Evolutionary conservation across 2,797 vertebrate genomes (phyloP), one percentile per base, ranked within the genome.

Genomic region (Euphonia xanthogaster): DNA sequence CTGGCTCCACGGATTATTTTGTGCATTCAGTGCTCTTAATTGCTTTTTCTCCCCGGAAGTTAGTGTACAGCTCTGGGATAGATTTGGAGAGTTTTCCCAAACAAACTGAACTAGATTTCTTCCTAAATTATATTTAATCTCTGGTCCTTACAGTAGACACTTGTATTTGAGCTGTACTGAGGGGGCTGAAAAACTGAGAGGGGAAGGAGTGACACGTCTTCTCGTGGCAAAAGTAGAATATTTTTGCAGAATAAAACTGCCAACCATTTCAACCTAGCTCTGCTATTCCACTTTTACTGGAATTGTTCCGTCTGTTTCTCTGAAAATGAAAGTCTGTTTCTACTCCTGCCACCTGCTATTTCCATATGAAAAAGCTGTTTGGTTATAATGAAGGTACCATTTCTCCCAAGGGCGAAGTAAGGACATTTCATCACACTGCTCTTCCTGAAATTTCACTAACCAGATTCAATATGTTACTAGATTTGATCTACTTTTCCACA

Each of bases 301-400:
- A 95, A 94, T 93, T 84, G 24, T 75, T 94, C 93, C 14, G 6
- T 89, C 75, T 93, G 82, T 96, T 96, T 96, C 87, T 86, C 91
- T 94, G 93, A 62, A 93, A 96, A 86, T 48, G 61, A 68, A 91
- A 89, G 66, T 78, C 94, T 96, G 94, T 79, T 96, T 96, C 84
- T 39, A 48, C 85, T 94, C 82, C 85, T 81, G 79, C 93, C 94
- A 94, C 94, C 95, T 97, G 93, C 90, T 93, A 94, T 95, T 96
- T 94, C 94, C 87, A 74, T 78, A 83, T 80, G 84, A 94, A 93
- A 95, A 85, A 93, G 81, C 92, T 90, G 81, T 58, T 92, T 74
- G 47, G 40, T 80, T 93, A 37, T 53, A 65, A 85, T n/a, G 92
- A 87, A 91, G 78, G 78, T 90, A 81, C 58, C 27, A 12, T 83